Percentiles rank a stretch among this genome's conserved stretches.
Evolutionary conservation across 1,140 invertebrate genomes (phyloP).

Genomic region (Lasaia peninsularis): DNA sequence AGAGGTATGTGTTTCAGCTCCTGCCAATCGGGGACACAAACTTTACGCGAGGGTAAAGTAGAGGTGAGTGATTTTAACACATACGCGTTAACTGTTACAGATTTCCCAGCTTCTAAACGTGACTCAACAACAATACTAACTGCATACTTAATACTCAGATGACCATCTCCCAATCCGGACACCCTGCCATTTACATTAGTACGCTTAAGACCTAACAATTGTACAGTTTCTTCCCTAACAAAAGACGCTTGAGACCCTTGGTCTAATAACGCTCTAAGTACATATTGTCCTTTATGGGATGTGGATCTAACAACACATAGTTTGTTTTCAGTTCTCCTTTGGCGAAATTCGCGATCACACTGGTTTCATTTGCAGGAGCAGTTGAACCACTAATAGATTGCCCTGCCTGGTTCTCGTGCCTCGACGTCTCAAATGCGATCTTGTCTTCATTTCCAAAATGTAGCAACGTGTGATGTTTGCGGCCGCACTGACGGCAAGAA

Average conservation of each 20-base stretch:
- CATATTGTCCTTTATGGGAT: neutral
- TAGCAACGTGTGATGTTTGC: neutral
- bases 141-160: slow-evolving; percentile 12
- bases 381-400: neutral
- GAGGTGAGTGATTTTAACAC: neutral
- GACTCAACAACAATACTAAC: slow-evolving; percentile 8
- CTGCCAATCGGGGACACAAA: slow-evolving; percentile 16
- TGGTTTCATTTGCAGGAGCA: neutral
- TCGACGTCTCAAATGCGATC: neutral
- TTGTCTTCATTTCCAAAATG: neutral
- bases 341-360: neutral
- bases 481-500: neutral
- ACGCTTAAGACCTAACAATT: slow-evolving; percentile 21
- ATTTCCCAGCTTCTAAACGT: neutral
- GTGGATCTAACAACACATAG: slow-evolving; percentile 1
- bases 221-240: slow-evolving; percentile 13
- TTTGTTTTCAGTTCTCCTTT: neutral
- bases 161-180: slow-evolving; percentile 23
- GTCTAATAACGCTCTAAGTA: neutral
- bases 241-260: slow-evolving; percentile 13
- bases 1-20: slow-evolving; percentile 18
- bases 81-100: neutral
- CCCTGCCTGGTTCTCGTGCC: neutral
- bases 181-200: slow-evolving; percentile 17
- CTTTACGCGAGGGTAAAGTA: neutral